Conservation (phyloP, 2,797 vertebrate species). For the Spondyliosoma cantharus region DNA sequence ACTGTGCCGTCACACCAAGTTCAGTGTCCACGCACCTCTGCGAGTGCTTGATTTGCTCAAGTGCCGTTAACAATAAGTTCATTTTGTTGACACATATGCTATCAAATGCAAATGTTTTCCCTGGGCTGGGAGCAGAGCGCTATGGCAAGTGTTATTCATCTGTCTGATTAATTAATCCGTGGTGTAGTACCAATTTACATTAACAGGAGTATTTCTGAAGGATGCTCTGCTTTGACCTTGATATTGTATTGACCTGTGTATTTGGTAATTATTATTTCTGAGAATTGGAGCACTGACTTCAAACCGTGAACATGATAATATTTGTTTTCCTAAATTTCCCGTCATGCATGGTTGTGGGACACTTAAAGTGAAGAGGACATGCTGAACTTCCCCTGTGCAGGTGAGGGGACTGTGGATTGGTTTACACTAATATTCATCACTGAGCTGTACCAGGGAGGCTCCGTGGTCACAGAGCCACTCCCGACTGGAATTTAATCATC, state of each 20-base stretch:
- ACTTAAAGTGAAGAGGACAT: not conserved
- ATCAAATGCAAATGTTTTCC: constrained; percentile 69
- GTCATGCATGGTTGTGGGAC: not conserved
- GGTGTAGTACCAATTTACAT: constrained; percentile 4
- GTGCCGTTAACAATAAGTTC: constrained; percentile 56
- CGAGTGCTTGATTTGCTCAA: constrained; percentile 59
- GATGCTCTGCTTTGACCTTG: constrained; percentile 16
- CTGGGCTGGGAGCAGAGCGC: not conserved
- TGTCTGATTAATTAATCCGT: constrained; percentile 3
- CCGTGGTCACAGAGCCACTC: constrained; percentile 41
- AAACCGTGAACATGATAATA: not conserved
- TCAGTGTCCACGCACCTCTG: constrained; percentile 35
- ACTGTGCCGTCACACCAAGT: constrained; percentile 24
- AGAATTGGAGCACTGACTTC: not conserved
- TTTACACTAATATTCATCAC: constrained; percentile 38
- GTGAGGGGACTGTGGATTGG: not conserved
- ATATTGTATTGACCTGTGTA: not conserved
- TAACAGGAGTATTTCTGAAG: not conserved
- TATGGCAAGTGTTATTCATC: constrained; percentile 19
- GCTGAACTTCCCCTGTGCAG: not conserved
- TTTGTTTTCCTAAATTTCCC: constrained; percentile 4
- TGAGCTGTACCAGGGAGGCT: constrained; percentile 18
- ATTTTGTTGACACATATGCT: constrained; percentile 76
- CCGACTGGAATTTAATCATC: constrained; percentile 67
- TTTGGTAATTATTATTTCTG: not conserved